These are phyloP conservation scores for Pipistrellus pygmaeus DNA, from an alignment of 2,797 vertebrate genomes.

Conservation along the genomic window DNA sequence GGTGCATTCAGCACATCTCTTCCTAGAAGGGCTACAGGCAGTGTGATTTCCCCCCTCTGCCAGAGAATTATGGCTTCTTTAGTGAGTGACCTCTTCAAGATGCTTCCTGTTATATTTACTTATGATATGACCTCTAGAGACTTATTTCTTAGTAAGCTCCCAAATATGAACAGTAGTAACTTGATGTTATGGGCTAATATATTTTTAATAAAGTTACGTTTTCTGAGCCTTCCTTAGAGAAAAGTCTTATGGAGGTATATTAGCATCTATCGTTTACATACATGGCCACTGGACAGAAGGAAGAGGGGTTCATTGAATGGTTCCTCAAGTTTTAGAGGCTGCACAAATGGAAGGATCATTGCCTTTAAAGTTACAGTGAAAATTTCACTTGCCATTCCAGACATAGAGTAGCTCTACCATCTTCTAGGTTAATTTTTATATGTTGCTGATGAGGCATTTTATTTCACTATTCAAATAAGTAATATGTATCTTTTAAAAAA, in stretches of 20 bases:
- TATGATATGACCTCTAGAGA: constrained; percentile 61
- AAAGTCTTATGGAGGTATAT: neutral
- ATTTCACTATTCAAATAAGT: constrained; percentile 22
- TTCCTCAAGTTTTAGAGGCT: constrained; percentile 33
- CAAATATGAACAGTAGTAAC: constrained; percentile 49
- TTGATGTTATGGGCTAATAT: constrained; percentile 68
- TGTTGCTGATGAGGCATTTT: constrained; percentile 11
- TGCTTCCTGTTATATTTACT: constrained; percentile 70
- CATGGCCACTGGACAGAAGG: neutral
- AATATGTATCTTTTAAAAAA: neutral
- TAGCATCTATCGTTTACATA: neutral
- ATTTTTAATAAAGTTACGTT: constrained; percentile 58
- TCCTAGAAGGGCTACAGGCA: constrained; percentile 38
- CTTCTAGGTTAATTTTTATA: constrained; percentile 49
- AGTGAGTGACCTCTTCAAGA: constrained; percentile 59
- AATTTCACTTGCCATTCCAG: neutral
- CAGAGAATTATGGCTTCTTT: constrained; percentile 67
- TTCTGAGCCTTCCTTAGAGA: constrained; percentile 32
- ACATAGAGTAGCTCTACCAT: neutral
- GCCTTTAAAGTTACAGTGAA: constrained; percentile 25
- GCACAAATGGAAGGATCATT: neutral
- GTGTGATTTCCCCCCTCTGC: constrained; percentile 40
- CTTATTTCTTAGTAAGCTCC: constrained; percentile 65
- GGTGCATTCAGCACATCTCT: constrained; percentile 34
- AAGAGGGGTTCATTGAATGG: neutral